Evolutionary conservation across 2,797 vertebrate genomes (phyloP), one percentile per base, ranked within the genome.

Genomic region (Myiothlypis coronata): DNA sequence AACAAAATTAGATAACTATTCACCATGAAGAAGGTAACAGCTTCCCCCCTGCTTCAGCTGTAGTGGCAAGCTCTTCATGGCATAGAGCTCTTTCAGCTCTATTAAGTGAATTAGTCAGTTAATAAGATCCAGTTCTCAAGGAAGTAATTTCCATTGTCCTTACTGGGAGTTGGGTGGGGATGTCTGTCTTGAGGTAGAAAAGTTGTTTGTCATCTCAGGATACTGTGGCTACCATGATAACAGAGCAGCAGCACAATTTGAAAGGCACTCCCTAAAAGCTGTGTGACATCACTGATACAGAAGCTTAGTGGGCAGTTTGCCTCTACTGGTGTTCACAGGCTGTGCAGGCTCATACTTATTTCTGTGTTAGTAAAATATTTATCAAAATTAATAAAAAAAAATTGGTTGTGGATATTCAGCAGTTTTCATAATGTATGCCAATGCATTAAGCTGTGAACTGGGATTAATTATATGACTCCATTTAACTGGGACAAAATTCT

Each of bases 201-300:
- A 89, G 47, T 44, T 91, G 69, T 95, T 97, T 96, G 60, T 96
- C 91, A 78, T 96, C 1, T 1, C 91, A 96, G 92, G 96, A 92
- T 93, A 92, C 83, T 78, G 91, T 94, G 91, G 82, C 85, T 81
- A 23, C 82, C 63, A 57, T 78, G 91, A 93, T 96, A 97, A 96
- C 87, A 92, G 53, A 80, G 47, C 77, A 80, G 88, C 90, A 89
- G 86, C 71, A 77, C 75, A 74, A 39, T 89, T 92, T 60, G 75
- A 96, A 88, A 92, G 92, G 75, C 92, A 97, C 96, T 96, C 89
- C 87, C 91, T 91, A 26, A 86, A 89, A 76, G 37, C 92, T 76
- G 35, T 63, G 46, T 70, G 72, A 76, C 92, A 59, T 88, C 5
- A 9, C 44, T 76, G 79, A 67, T 95, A 75, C 5, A 65, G 67